phyloP scores from a whole-genome alignment of 2,888 invertebrate species.

The Drosophila recens region DNA sequence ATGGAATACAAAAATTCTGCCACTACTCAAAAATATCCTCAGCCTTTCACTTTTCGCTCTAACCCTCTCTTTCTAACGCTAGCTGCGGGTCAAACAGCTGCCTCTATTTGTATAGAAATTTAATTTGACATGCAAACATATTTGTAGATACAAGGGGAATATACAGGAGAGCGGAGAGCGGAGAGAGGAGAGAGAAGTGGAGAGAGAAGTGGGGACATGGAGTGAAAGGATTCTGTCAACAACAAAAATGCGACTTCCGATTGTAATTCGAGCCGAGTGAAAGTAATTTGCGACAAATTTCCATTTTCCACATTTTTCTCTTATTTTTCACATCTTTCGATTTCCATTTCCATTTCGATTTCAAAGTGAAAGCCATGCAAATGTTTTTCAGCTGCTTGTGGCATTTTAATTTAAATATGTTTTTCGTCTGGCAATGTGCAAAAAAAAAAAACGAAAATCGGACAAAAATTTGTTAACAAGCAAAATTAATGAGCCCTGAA shows the following conservation, averaged over 20 bases:
- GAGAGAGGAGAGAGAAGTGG: background rate
- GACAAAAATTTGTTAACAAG: conserved; percentile 66
- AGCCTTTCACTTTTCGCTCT: conserved; percentile 27
- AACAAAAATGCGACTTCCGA: conserved; percentile 52
- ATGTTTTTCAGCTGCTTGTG: conserved; percentile 67
- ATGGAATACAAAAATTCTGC: conserved; percentile 1
- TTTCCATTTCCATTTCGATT: conserved; percentile 41
- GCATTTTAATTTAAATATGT: conserved; percentile 22
- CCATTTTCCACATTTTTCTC: conserved; percentile 22
- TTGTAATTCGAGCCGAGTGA: conserved; percentile 68
- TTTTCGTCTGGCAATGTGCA: conserved; percentile 39
- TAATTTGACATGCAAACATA: conserved; percentile 81
- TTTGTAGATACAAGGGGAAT: background rate
- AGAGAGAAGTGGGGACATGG: background rate
- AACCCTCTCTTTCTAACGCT: background rate
- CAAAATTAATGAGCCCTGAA: conserved; percentile 76
- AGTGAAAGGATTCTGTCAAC: conserved; percentile 77
- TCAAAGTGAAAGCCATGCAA: conserved; percentile 79
- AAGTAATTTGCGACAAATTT: conserved; percentile 81
- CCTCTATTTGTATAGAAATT: conserved; percentile 76
- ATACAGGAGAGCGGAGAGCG: background rate
- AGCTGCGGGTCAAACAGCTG: conserved; percentile 65
- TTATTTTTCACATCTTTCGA: conserved; percentile 1
- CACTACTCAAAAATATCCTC: conserved; percentile 2
- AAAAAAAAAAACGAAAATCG: conserved; percentile 10